Conservation (phyloP, 1,140 invertebrate species). For the Meloidogyne floridensis region DNA sequence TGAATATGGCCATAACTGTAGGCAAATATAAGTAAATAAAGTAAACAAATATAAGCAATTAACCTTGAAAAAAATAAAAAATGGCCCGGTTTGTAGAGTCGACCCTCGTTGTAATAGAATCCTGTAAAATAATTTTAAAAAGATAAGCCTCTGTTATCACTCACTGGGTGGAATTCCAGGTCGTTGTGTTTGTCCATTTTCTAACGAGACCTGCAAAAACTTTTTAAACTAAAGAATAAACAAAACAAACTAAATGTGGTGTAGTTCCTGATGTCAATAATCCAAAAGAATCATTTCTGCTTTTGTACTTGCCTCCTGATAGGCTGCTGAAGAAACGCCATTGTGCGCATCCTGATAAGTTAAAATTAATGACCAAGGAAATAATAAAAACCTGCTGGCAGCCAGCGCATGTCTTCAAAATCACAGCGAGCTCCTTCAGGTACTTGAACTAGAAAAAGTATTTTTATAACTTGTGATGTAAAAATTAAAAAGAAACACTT, state of each 20-base stretch:
- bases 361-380: not conserved
- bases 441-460: conserved; percentile 32
- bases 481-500: not conserved
- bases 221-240: not conserved
- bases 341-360: conserved; percentile 41
- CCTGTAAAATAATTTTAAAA: not conserved
- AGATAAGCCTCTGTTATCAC: not conserved
- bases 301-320: not conserved
- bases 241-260: conserved; percentile 32
- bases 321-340: conserved; percentile 44
- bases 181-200: conserved; percentile 18
- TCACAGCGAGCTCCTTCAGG: conserved; percentile 50
- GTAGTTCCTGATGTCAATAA: not conserved
- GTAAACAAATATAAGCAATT: not conserved
- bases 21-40: not conserved
- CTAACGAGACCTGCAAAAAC: not conserved
- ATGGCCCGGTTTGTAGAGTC: conserved; percentile 41
- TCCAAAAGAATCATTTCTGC: not conserved
- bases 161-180: conserved; percentile 43
- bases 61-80: conserved; percentile 51
- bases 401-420: conserved; percentile 44
- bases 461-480: conserved; percentile 31
- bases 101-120: conserved; percentile 36
- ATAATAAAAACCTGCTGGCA: conserved; percentile 8
- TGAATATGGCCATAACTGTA: conserved; percentile 38